Percentiles rank a stretch among this genome's conserved stretches.
Evolutionary conservation across 2,113 vertebrate species (phyloP).

Genomic region (Hyperopisus bebe): DNA sequence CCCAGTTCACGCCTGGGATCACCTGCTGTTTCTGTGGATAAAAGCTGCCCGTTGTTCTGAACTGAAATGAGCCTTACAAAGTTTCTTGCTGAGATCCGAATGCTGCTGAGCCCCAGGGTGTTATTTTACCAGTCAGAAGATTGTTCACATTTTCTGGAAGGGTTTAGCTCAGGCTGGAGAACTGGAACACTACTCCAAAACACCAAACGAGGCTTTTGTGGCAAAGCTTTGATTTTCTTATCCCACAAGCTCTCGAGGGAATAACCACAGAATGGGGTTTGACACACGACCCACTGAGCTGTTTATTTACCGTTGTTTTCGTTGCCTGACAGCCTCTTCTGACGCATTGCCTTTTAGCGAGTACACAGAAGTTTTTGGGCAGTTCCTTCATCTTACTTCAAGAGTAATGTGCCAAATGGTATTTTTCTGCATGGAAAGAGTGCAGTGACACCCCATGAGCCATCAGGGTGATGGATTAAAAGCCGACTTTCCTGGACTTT

Average conservation of each 20-base stretch:
- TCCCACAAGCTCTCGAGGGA: neutral
- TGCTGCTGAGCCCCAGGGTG: neutral
- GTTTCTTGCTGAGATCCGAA: neutral
- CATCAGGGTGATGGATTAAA: conserved; percentile 1
- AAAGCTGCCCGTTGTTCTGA: neutral
- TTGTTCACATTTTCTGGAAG: neutral
- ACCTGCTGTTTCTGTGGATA: neutral
- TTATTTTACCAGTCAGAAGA: neutral
- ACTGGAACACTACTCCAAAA: neutral
- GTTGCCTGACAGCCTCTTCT: neutral
- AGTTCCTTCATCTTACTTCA: neutral
- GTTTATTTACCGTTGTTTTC: neutral
- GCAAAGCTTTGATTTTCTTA: neutral
- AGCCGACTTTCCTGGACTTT: neutral
- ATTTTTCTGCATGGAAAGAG: neutral
- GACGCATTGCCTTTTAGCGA: neutral
- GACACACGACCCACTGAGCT: neutral
- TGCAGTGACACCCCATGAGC: neutral
- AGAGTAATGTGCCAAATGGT: neutral
- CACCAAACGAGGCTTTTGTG: neutral
- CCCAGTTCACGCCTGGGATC: neutral
- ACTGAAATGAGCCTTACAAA: neutral
- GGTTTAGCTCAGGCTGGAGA: neutral
- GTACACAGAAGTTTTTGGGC: neutral
- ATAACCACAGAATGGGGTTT: neutral